phyloP scores from a whole-genome alignment of 2,113 vertebrate genomes.

The Melanostigma gelatinosum region DNA sequence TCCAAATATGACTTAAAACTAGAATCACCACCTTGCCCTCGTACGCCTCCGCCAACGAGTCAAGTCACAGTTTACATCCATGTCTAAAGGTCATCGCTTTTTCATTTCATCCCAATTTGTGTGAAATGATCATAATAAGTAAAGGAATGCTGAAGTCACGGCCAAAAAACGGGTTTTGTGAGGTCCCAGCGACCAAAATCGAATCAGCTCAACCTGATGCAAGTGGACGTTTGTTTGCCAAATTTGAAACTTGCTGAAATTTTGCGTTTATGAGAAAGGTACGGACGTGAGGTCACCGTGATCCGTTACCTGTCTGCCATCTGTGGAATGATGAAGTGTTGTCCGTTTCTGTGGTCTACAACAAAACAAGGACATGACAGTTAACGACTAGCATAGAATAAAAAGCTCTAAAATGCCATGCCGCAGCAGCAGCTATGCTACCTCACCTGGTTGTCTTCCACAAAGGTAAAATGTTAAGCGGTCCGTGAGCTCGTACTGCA shows the following conservation, averaged over 20 bases:
- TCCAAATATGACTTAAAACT: neutral
- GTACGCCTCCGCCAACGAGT: neutral
- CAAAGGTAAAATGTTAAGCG: constrained; percentile 97
- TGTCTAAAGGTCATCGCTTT: neutral
- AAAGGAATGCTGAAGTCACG: neutral
- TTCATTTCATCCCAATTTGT: neutral
- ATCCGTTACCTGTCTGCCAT: constrained; percentile 96
- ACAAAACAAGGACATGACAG: constrained; percentile 25
- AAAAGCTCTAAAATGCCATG: neutral
- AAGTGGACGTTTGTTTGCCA: neutral
- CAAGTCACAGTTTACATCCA: neutral
- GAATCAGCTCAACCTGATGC: neutral
- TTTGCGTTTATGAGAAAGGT: too few species aligned
- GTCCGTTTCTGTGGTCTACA: constrained; percentile 95
- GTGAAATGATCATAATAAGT: neutral
- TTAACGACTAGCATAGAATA: neutral
- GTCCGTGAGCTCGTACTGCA: constrained; percentile 98
- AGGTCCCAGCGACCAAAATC: neutral
- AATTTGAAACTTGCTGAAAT: neutral
- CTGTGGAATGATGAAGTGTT: constrained; percentile 98
- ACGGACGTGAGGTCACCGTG: neutral
- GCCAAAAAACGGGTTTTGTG: neutral
- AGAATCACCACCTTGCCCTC: neutral
- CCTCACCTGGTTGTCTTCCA: constrained; percentile 94
- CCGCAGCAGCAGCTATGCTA: neutral